Percentiles rank a stretch among this genome's conserved stretches.
Conservation (phyloP, 2,888 invertebrate genomes). For the Rosalia funebris region DNA sequence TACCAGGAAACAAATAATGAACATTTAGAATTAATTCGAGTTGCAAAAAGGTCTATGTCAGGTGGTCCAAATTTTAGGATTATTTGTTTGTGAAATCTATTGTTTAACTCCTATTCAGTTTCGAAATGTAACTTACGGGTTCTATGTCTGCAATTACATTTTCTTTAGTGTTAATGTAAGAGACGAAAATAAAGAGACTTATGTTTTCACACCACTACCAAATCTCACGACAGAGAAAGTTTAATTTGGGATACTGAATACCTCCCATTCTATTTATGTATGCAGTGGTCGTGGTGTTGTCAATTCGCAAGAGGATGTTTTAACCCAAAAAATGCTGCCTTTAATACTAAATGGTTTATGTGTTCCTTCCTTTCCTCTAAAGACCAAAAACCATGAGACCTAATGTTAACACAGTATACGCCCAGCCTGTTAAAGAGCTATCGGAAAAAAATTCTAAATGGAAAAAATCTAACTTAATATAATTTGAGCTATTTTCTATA, state of each 20-base stretch:
- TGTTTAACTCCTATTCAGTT: slow-evolving; percentile 27
- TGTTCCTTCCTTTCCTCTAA: slow-evolving; percentile 33
- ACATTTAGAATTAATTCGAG: slow-evolving; percentile 17
- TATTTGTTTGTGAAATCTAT: slow-evolving; percentile 17
- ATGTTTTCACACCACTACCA: slow-evolving; percentile 45
- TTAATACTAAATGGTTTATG: slow-evolving; percentile 22
- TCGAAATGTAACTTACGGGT: slow-evolving; percentile 20
- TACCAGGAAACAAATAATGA: slow-evolving; percentile 34
- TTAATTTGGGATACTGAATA: slow-evolving; percentile 37
- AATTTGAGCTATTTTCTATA: slow-evolving; percentile 7
- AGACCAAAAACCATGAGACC: slow-evolving; percentile 41
- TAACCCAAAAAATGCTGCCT: slow-evolving; percentile 35
- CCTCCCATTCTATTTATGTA: slow-evolving; percentile 42
- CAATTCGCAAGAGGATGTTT: slow-evolving; percentile 39
- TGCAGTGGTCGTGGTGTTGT: slow-evolving; percentile 41
- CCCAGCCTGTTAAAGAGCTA: slow-evolving; percentile 43
- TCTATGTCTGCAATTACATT: slow-evolving; percentile 33
- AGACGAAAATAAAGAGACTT: slow-evolving; percentile 33
- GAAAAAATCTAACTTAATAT: slow-evolving; percentile 25
- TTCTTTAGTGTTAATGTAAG: slow-evolving; percentile 37
- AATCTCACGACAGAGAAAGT: slow-evolving; percentile 43
- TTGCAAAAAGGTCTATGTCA: slow-evolving; percentile 25
- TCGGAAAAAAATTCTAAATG: slow-evolving; percentile 42
- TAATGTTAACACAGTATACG: slow-evolving; percentile 29
- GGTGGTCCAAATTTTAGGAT: slow-evolving; percentile 10